A percentile compares a stretch with the other conserved stretches of the same genome.
Evolutionary conservation across 2,888 invertebrate species (phyloP).

Genomic region (Drosophila recens): DNA sequence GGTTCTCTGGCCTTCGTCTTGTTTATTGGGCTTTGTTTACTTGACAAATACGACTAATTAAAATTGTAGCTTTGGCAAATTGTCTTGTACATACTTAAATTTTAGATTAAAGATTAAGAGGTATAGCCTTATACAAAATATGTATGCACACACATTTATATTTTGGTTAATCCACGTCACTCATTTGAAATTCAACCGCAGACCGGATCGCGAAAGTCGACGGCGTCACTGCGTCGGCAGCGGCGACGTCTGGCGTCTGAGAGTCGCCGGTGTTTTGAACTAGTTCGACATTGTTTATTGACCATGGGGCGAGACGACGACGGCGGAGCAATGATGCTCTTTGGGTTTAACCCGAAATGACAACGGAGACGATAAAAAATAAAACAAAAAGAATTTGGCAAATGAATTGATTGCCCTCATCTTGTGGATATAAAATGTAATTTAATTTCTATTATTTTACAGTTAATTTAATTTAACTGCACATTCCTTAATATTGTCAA

Average conservation of each 20-base stretch:
- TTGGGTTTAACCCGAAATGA: constrained; percentile 68
- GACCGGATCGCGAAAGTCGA: constrained; percentile 75
- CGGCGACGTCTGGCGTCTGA: constrained; percentile 43
- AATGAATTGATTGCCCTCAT: constrained; percentile 56
- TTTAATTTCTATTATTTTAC: constrained; percentile 65
- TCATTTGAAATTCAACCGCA: constrained; percentile 58
- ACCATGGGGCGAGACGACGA: background rate
- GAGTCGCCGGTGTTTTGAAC: constrained; percentile 65
- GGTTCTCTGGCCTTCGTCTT: constrained; percentile 48
- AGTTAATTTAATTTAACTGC: constrained; percentile 55
- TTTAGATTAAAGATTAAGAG: constrained; percentile 16
- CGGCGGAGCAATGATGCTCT: constrained; percentile 20
- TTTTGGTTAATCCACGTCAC: constrained; percentile 71
- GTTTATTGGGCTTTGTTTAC: constrained; percentile 15
- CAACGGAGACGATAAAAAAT: constrained; percentile 18
- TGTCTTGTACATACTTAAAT: constrained; percentile 16
- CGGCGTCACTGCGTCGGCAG: constrained; percentile 52
- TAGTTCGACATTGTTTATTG: constrained; percentile 59
- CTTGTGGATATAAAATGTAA: constrained; percentile 54
- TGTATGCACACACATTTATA: constrained; percentile 5
- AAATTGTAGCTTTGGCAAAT: constrained; percentile 22
- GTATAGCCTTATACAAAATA: background rate
- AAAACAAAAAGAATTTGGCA: constrained; percentile 61
- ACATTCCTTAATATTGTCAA: constrained; percentile 30
- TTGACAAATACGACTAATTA: constrained; percentile 49